Conservation (phyloP, 2,113 vertebrate species). For the Tonatia bakeri region DNA sequence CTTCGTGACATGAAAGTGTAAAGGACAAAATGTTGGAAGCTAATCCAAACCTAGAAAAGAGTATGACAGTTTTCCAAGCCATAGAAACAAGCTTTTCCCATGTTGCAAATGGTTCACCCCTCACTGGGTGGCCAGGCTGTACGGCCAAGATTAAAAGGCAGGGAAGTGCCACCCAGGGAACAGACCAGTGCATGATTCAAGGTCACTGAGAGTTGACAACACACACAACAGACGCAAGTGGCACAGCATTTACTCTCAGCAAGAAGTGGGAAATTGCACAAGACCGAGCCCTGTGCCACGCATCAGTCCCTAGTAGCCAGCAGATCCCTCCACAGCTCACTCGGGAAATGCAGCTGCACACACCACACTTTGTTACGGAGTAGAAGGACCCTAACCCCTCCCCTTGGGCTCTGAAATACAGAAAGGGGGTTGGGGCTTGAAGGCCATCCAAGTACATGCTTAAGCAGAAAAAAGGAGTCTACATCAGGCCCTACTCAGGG, state of each 20-base stretch:
- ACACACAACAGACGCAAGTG: neutral
- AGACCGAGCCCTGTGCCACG: neutral
- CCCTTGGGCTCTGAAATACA: neutral
- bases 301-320: no score
- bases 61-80: neutral
- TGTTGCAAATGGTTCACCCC: neutral
- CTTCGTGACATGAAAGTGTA: neutral
- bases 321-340: rapidly evolving
- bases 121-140: neutral
- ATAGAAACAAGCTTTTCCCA: neutral
- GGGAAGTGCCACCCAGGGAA: neutral
- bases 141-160: neutral
- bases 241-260: neutral
- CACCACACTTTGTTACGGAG: rapidly evolving
- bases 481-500: no score
- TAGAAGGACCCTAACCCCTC: neutral
- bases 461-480: neutral
- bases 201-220: neutral
- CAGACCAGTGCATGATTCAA: neutral
- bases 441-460: no score
- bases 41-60: neutral
- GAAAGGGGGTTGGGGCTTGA: neutral
- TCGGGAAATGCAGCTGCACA: rapidly evolving
- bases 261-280: neutral
- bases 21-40: neutral